These are phyloP conservation scores for Barnardius zonarius DNA, from an alignment of 2,113 vertebrate species.

Conservation along the genomic window DNA sequence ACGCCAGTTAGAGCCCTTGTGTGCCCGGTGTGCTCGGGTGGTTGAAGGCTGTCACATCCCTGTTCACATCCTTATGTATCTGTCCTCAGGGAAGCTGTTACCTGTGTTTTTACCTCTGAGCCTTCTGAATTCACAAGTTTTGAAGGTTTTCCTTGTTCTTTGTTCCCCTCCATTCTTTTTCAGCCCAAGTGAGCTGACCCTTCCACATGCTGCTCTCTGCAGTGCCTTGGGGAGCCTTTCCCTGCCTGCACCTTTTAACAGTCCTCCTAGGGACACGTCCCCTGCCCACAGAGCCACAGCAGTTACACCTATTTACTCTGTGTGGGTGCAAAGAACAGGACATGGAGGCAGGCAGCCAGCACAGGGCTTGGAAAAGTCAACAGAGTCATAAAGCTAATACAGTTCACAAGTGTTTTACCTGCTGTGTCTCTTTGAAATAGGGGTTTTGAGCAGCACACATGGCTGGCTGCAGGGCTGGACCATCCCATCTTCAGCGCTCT, in stretches of 20 bases:
- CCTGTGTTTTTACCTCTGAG: rapidly evolving
- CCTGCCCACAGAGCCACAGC: not conserved
- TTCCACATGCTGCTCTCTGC: not conserved
- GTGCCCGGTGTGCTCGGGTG: not conserved
- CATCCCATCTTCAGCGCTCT: not conserved
- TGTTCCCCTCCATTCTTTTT: rapidly evolving
- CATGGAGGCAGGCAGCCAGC: not conserved
- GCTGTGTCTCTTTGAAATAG: not conserved
- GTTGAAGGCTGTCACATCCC: not conserved
- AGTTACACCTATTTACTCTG: not conserved
- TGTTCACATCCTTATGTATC: not conserved
- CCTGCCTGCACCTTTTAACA: not conserved
- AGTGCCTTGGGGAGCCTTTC: not conserved
- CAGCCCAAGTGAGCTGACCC: not conserved
- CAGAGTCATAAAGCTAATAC: not conserved
- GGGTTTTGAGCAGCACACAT: not conserved
- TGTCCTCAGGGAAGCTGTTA: not conserved
- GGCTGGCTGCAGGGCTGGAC: not conserved
- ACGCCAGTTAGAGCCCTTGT: not conserved
- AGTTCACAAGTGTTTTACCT: not conserved
- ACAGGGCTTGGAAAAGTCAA: constrained; percentile 1
- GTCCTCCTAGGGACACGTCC: not conserved
- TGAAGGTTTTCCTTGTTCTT: not conserved
- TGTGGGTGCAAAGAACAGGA: not conserved
- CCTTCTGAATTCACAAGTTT: not conserved